Evolutionary conservation across 2,888 invertebrate genomes (phyloP).

Genomic region (Lagria hirta): DNA sequence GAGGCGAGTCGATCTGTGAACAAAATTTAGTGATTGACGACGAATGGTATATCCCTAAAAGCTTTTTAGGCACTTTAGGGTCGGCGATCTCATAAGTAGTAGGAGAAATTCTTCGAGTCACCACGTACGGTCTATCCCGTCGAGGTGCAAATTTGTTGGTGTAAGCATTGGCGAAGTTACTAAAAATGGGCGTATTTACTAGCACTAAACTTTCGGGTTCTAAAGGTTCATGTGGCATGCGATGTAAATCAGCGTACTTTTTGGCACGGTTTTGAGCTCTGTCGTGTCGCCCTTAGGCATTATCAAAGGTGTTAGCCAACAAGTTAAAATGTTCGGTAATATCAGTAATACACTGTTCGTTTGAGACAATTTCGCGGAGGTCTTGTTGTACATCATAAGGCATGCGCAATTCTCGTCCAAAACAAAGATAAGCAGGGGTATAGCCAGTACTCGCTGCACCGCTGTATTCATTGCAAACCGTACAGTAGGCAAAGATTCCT

Average conservation of each 20-base stretch:
- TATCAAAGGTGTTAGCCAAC: slow-evolving; percentile 10
- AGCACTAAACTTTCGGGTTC: slow-evolving; percentile 22
- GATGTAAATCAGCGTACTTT: slow-evolving; percentile 13
- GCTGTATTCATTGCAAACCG: slow-evolving; percentile 49
- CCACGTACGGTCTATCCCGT: no score
- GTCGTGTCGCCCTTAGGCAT: slow-evolving; percentile 19
- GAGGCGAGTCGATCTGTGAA: no score
- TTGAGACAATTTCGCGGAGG: slow-evolving; percentile 31
- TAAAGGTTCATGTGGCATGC: slow-evolving; percentile 9
- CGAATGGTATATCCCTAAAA: no score
- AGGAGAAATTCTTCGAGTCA: no score
- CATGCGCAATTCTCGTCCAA: slow-evolving; percentile 45
- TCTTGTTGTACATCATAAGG: slow-evolving; percentile 40
- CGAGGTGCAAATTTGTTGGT: slow-evolving; percentile 23
- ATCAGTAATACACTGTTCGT: slow-evolving; percentile 40
- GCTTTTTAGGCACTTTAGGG: no score
- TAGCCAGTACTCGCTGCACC: slow-evolving; percentile 40
- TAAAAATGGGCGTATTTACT: slow-evolving; percentile 17
- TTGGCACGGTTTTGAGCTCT: slow-evolving; percentile 23
- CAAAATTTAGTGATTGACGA: no score
- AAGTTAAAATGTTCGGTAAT: slow-evolving; percentile 37
- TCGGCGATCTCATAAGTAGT: no score
- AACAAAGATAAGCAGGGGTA: slow-evolving; percentile 44
- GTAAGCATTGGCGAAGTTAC: slow-evolving; percentile 18
- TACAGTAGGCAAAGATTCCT: slow-evolving; percentile 39